These are phyloP conservation scores for Ailurus styani DNA, from an alignment of 2,113 vertebrate species.

Conservation along the genomic window DNA sequence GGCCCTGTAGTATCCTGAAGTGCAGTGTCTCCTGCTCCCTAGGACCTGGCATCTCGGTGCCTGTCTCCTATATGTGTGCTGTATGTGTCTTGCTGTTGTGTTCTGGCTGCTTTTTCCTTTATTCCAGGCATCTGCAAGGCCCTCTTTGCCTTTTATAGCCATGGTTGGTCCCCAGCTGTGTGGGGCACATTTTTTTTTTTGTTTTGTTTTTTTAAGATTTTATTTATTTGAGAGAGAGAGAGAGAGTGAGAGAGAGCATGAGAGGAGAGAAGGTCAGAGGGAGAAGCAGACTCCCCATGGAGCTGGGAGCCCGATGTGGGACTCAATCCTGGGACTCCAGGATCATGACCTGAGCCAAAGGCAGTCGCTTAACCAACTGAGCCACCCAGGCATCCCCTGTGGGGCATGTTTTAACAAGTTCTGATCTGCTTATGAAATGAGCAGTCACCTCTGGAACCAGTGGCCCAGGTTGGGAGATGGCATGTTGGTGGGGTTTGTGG, in stretches of 20 bases:
- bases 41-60: neutral
- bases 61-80: neutral
- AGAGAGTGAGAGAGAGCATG: no score
- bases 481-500: neutral
- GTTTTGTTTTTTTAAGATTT: no score
- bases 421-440: neutral
- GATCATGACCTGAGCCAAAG: no score
- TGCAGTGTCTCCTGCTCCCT: neutral
- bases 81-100: neutral
- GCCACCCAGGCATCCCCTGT: no score
- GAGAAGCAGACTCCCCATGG: no score
- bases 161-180: neutral
- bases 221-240: no score
- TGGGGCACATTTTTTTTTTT: no score
- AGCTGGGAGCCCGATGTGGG: no score
- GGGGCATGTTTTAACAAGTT: neutral
- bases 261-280: no score
- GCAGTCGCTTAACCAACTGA: no score
- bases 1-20: neutral
- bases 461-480: neutral
- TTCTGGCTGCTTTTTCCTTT: neutral
- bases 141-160: neutral
- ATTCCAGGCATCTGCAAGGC: neutral
- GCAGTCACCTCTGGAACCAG: neutral
- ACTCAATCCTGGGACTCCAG: no score